Evolutionary conservation across 2,888 invertebrate species (phyloP).

Genomic region (Coleophora flavipennella): DNA sequence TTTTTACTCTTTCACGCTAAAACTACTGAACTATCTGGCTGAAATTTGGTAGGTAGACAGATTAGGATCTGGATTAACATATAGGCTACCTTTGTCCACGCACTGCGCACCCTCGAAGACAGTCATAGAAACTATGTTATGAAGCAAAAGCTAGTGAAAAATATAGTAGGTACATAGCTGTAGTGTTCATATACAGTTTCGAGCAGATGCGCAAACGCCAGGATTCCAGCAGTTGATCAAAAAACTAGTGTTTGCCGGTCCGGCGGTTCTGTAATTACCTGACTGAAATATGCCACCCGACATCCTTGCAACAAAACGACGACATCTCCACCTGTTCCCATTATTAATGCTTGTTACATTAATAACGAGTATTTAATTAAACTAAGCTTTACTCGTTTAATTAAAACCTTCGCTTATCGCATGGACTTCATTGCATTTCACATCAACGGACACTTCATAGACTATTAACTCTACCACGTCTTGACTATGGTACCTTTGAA

Average conservation of each 20-base stretch:
- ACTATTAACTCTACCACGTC: no score
- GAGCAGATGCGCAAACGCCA: constrained; percentile 44
- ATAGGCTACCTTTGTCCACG: no score
- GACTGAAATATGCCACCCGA: constrained; percentile 57
- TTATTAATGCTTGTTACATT: constrained; percentile 26
- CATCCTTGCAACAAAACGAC: constrained; percentile 46
- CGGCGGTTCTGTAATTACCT: constrained; percentile 43
- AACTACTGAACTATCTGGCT: no score
- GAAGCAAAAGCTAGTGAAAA: no score
- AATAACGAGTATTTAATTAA: constrained; percentile 23
- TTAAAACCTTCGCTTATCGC: background rate
- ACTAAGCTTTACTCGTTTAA: background rate
- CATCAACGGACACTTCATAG: no score
- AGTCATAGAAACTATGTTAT: no score
- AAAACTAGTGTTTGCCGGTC: constrained; percentile 50
- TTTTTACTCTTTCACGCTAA: no score
- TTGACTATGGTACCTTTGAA: background rate
- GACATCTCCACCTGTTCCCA: constrained; percentile 42
- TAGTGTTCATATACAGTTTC: no score
- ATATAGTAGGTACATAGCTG: no score
- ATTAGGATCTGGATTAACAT: no score
- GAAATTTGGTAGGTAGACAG: no score
- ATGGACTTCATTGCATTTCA: background rate
- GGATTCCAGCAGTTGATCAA: constrained; percentile 44
- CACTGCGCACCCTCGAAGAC: no score